Conservation (phyloP, 1,140 invertebrate species). For the Tetraneura akinire region DNA sequence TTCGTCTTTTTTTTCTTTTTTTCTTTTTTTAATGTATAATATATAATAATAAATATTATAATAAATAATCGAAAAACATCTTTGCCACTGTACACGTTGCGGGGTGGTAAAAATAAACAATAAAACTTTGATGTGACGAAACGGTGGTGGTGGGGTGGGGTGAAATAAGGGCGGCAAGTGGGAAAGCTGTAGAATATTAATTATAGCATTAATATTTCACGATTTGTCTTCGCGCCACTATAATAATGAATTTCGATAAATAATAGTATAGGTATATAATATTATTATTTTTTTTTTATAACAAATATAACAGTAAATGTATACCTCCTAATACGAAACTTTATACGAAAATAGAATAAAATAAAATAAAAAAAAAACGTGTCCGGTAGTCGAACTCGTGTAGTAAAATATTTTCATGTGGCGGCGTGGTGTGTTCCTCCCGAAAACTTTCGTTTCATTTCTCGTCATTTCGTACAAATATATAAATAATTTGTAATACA, state of each 20-base stretch:
- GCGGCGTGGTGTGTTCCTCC: constrained; percentile 32
- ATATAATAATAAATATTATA: constrained; percentile 6
- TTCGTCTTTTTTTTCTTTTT: too few relatives aligned
- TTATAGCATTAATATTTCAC: constrained; percentile 21
- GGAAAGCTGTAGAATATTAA: constrained; percentile 19
- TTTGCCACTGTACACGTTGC: neutral
- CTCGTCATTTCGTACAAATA: constrained; percentile 23
- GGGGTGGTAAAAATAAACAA: constrained; percentile 30
- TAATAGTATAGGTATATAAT: neutral
- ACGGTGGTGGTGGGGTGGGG: too few relatives aligned
- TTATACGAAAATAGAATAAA: too few relatives aligned
- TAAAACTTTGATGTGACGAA: constrained; percentile 7
- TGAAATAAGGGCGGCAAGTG: neutral
- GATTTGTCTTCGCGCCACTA: neutral
- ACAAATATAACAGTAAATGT: too few relatives aligned
- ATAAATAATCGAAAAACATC: constrained; percentile 40
- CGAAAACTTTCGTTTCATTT: constrained; percentile 26
- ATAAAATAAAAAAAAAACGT: constrained; percentile 37
- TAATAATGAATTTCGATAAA: too few relatives aligned
- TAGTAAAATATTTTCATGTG: constrained; percentile 42
- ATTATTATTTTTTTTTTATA: neutral
- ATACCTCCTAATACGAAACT: too few relatives aligned
- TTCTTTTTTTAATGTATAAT: constrained; percentile 23
- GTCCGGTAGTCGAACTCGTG: constrained; percentile 1
- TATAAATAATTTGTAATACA: too few relatives aligned